Evolutionary conservation across 2,888 invertebrate genomes (phyloP).

Genomic region (Aphidoletes aphidimyza): DNA sequence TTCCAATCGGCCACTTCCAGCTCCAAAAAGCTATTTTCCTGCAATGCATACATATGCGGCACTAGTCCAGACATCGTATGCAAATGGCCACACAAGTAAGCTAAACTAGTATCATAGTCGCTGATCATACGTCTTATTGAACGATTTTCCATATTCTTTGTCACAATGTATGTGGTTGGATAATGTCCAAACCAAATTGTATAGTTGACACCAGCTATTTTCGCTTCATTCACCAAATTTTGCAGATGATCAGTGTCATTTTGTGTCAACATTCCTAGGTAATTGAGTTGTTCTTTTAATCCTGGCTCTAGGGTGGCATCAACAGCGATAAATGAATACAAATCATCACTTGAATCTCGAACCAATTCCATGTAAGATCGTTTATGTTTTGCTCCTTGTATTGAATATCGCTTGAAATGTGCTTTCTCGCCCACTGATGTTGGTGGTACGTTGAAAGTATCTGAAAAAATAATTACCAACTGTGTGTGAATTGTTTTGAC

Average conservation of each 20-base stretch:
- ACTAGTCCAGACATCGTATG: slow-evolving; percentile 84
- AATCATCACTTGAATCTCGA: slow-evolving; percentile 69
- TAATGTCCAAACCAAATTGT: slow-evolving; percentile 91
- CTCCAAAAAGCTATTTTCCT: slow-evolving; percentile 84
- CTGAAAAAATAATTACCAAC: no score
- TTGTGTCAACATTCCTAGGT: slow-evolving; percentile 78
- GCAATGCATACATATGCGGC: slow-evolving; percentile 86
- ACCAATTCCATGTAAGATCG: slow-evolving; percentile 80
- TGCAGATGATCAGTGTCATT: slow-evolving; percentile 71
- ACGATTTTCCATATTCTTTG: slow-evolving; percentile 68
- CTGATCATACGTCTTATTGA: slow-evolving; percentile 71
- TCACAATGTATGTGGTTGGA: slow-evolving; percentile 86
- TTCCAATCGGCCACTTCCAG: slow-evolving; percentile 94
- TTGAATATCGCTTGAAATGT: slow-evolving; percentile 80
- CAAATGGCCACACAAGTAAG: slow-evolving; percentile 89
- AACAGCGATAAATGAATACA: slow-evolving; percentile 82
- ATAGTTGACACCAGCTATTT: slow-evolving; percentile 68
- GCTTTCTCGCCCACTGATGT: slow-evolving; percentile 81
- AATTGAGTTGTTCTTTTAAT: slow-evolving; percentile 88
- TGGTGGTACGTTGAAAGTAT: slow-evolving; percentile 86
- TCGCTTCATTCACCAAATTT: slow-evolving; percentile 70
- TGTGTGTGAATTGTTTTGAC: no score
- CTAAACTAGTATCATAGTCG: slow-evolving; percentile 72
- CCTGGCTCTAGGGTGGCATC: slow-evolving; percentile 91
- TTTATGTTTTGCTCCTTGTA: slow-evolving; percentile 76